A percentile compares a stretch with the other conserved stretches of the same genome.
Evolutionary conservation across 2,113 vertebrate genomes (phyloP).

Genomic region (Panthera uncia): DNA sequence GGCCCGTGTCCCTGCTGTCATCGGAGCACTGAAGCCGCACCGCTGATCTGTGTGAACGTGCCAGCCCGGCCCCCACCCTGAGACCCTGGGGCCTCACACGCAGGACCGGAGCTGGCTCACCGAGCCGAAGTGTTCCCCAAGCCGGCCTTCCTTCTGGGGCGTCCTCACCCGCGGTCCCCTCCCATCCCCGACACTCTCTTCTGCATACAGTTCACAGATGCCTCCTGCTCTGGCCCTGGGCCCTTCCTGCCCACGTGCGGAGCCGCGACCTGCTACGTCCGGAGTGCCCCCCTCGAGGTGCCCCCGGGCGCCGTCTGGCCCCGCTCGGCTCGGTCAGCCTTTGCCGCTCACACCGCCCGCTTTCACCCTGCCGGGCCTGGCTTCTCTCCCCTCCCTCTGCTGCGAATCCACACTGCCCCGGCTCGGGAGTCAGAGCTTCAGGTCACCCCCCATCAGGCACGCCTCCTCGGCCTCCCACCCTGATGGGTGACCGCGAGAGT

Average conservation of each 20-base stretch:
- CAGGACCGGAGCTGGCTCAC: rapidly evolving
- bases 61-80: background rate
- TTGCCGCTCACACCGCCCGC: background rate
- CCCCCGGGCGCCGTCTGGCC: background rate
- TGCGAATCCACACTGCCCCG: rapidly evolving
- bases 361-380: too few relatives aligned
- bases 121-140: background rate
- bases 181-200: too few relatives aligned
- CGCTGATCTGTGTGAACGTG: too few relatives aligned
- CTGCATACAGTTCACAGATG: rapidly evolving
- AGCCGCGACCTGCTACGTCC: background rate
- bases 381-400: background rate
- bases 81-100: background rate
- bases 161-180: too few relatives aligned
- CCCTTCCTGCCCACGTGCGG: background rate
- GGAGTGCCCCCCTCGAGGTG: background rate
- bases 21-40: background rate
- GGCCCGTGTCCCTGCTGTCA: background rate
- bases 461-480: background rate
- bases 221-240: too few relatives aligned
- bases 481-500: background rate
- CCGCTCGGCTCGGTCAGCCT: background rate
- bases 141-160: background rate
- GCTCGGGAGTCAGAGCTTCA: background rate
- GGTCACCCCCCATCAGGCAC: rapidly evolving